Evolutionary conservation across 1,140 invertebrate genomes (phyloP).

Genomic region (Muscidifurax raptorellus): DNA sequence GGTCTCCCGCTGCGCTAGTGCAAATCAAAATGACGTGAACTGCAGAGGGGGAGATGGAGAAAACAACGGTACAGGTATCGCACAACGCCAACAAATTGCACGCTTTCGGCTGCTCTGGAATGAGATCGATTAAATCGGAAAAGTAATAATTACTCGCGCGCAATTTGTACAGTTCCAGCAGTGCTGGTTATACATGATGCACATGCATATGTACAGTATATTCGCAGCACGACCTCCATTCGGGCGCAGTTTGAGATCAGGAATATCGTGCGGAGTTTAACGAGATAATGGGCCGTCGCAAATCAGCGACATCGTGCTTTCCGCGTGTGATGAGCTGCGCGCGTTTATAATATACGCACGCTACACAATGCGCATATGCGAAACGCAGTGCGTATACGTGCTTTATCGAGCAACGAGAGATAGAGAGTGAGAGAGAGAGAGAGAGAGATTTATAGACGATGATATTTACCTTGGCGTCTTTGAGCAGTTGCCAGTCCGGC

Average conservation of each 20-base stretch:
- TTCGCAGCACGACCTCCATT: constrained; percentile 39
- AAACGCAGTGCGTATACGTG: too few species aligned
- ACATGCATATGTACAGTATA: neutral
- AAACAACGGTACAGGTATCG: neutral
- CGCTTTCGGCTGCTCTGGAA: neutral
- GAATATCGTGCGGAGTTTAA: constrained; percentile 50
- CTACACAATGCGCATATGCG: neutral
- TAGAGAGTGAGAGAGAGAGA: too few species aligned
- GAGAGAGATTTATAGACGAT: neutral
- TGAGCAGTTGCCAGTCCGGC: constrained; percentile 90
- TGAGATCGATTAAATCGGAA: constrained; percentile 34
- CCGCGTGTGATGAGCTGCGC: neutral
- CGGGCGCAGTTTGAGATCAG: constrained; percentile 40
- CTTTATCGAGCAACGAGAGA: too few species aligned
- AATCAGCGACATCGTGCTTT: constrained; percentile 45
- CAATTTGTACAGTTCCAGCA: constrained; percentile 31
- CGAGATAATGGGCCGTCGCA: constrained; percentile 41
- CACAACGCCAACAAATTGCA: constrained; percentile 1
- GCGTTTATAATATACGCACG: neutral
- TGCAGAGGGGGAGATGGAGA: neutral
- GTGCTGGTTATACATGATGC: neutral
- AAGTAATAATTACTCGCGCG: constrained; percentile 29
- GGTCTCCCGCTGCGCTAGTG: constrained; percentile 7
- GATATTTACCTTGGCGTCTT: constrained; percentile 83
- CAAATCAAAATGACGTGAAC: neutral